Evolutionary conservation across 2,888 invertebrate species (phyloP).

Genomic region (Apotomis capreana): DNA sequence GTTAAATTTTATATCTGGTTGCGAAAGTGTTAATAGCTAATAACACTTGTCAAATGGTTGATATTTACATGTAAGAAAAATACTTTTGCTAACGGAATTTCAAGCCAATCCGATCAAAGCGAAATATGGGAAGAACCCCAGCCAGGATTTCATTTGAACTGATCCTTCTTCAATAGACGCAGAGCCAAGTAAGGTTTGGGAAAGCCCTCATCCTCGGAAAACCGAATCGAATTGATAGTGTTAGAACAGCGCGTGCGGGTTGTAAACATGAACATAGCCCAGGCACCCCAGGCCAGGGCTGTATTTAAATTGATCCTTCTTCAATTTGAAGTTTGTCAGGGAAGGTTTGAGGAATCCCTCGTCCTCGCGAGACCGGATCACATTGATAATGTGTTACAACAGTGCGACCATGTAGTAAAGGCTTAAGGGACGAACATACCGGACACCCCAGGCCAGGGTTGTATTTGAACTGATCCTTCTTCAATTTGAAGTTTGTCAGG

Average conservation of each 20-base stretch:
- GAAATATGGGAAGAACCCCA: slow-evolving; percentile 50
- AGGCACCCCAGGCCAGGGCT: slow-evolving; percentile 63
- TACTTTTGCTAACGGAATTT: too few relatives aligned
- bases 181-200: slow-evolving; percentile 59
- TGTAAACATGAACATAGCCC: slow-evolving; percentile 45
- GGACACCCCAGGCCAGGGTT: slow-evolving; percentile 63
- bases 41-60: too few relatives aligned
- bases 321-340: slow-evolving; percentile 60
- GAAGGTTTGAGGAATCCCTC: slow-evolving; percentile 47
- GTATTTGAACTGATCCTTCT: slow-evolving; percentile 65
- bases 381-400: slow-evolving; percentile 41
- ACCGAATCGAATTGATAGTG: too few relatives aligned
- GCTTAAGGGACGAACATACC: slow-evolving; percentile 44
- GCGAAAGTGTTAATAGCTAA: too few relatives aligned
- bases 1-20: too few relatives aligned
- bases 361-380: too few relatives aligned
- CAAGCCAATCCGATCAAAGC: too few relatives aligned
- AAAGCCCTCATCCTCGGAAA: too few relatives aligned
- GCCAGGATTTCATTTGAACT: slow-evolving; percentile 65
- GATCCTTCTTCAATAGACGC: slow-evolving; percentile 62
- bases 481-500: too few relatives aligned
- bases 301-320: slow-evolving; percentile 68
- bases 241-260: not conserved
- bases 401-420: not conserved
- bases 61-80: too few relatives aligned